Percentiles rank a stretch among this genome's conserved stretches.
Conservation (phyloP, 2,113 vertebrate genomes). For the Marmota monax region DNA sequence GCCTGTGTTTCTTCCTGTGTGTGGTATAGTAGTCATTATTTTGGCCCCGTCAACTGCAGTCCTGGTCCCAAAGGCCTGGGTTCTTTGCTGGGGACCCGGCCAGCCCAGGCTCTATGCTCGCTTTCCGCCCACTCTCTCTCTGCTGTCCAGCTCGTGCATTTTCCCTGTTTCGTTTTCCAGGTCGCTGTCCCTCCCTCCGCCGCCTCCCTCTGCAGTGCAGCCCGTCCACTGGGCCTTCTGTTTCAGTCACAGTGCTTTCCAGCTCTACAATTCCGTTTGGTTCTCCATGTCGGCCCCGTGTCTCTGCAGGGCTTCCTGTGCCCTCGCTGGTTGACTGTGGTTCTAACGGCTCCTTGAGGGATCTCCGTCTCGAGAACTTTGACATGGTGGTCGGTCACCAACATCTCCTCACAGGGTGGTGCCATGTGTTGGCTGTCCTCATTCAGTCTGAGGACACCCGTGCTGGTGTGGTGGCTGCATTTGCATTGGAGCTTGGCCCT, state of each 20-base stretch:
- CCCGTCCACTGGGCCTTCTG: not conserved
- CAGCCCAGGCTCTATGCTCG: not conserved
- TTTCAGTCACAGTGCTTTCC: not conserved
- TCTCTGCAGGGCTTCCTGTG: not conserved
- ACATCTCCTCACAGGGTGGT: not conserved
- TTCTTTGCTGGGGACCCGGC: not conserved
- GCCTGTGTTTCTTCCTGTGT: not conserved
- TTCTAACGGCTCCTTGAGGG: not conserved
- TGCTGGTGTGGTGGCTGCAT: not conserved
- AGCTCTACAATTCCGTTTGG: not conserved
- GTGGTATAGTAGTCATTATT: not conserved
- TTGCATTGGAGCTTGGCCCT: not conserved
- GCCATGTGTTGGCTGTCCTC: not conserved
- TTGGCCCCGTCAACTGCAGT: not conserved
- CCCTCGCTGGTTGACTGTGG: no score
- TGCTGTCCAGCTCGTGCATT: no score
- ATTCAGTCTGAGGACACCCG: not conserved
- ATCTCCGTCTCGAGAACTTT: rapidly evolving
- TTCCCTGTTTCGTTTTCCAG: no score
- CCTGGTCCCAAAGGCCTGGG: no score
- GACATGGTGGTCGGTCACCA: not conserved
- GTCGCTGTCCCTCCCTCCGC: no score
- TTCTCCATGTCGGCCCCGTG: not conserved
- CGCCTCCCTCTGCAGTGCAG: not conserved
- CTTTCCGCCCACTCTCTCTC: not conserved